Base-by-base conservation (phyloP, 2,888 invertebrate species). In the Drosophila paramelanica region DNA sequence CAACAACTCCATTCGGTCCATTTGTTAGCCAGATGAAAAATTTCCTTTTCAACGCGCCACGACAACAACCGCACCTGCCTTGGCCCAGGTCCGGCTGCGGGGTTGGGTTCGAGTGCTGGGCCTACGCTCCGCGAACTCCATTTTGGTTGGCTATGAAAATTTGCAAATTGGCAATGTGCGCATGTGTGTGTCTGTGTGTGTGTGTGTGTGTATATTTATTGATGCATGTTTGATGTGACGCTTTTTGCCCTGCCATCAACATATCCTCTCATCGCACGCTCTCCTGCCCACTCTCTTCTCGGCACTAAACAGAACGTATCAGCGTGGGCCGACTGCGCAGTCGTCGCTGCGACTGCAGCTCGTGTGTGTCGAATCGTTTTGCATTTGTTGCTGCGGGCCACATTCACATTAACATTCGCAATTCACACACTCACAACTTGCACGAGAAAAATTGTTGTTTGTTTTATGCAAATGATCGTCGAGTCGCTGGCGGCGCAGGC, bases 171-270 rank as follows among this genome's bases (percentile, higher is more conserved):
- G 68, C 81, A 87, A 79, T 67, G 13, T 83, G 66, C 73, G 56
- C 39, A 33, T 42, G 27, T 36, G 14, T 39, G 8, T 46, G 27
- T 51, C n/a, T n/a, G 25, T 56, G 27, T 23, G 7, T 69, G 42
- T 31, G 14, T 39, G 4, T 59, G 38, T 50, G 31, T 53, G 31
- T 46, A 31, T 80, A 77, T 78, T 76, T 79, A 89, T 85, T 84
- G 89, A 85, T 87, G 85, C 74, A 77, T 84, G 88, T 81, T 89
- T 81, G 79, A 85, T 85, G 88, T 89, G 89, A 75, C 88, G 85
- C 73, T 79, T 86, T 86, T 38, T 66, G 51, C 64, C 62, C 62
- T 74, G 55, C 60, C 42, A 41, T 43, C 39, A 49, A 55, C 13
- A 25, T 27, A 31, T 33, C 5, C 42, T 57, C 51, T 45, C n/a